Evolutionary conservation across 1,140 invertebrate genomes (phyloP), one percentile per base, ranked within the genome.

Genomic region (Sycophaga agraensis): DNA sequence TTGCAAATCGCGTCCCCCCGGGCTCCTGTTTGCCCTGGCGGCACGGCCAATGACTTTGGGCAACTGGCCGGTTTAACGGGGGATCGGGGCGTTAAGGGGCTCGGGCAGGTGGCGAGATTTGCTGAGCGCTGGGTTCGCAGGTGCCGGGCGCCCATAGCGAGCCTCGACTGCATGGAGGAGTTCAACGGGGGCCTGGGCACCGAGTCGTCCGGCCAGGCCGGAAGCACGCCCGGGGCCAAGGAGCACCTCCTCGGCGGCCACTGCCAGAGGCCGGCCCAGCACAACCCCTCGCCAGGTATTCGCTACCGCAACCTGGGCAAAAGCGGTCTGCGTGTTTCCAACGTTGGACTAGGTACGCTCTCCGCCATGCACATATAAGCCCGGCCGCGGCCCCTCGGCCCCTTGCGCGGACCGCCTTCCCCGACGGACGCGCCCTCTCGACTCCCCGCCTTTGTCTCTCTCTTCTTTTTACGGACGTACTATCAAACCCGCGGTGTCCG

Each of bases 151-250:
- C 91, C 91, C 66, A 94, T 94, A 80, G 91, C 92, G 63, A 93
- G 91, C 74, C 83, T 94, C 70, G 92, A 94, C 85, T 93, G 91
- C 82, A 93, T 94, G 91, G 92, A 93, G 84, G 92, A 94, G 82
- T 92, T 92, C 82, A 91, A 89, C 81, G 88, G 84, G 22, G 79
- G 76, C 11, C 79, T 79, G 12, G 76, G 79, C 51, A 73, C 73
- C 34, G 74, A 75, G 43, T 78, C 78, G 63, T 76, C 75, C n/a
- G 77, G 78, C 26, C 66, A 78, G 66, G 73, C 73, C 69, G 76
- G 73, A 63, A 68, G 78, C 68, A 77, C 77, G 69, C 67, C 76
- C 66, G 69, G 77, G 70, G 78, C 82, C 68, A 82, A 84, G 68
- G 80, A 83, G 66, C 81, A 82, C 66, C 70, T 82, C 66, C 65